Evolutionary conservation across 2,888 invertebrate species (phyloP), one percentile per base, ranked within the genome.

Genomic region (Gymnoscelis rufifasciata): DNA sequence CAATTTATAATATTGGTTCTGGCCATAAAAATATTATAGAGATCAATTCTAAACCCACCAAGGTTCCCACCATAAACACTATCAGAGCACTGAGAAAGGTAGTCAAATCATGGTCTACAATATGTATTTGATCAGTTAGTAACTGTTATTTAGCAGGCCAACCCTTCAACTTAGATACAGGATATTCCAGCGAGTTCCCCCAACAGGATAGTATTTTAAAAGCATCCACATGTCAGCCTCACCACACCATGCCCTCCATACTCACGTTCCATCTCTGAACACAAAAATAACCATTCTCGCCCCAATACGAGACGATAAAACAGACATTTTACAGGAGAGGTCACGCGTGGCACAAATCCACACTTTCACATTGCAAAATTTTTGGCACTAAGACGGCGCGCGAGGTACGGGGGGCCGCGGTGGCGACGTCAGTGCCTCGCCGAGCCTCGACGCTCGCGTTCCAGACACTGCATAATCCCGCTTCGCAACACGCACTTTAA

Each of bases 291-390:
- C 68, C 68, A 74, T 74, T 68, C 69, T 71, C 64, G 53, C 60
- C 62, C 39, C 37, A 52, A 62, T 64, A 60, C 51, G 57, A 63
- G 62, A 62, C 64, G 64, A 62, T 59, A 64, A 63, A 63, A 61
- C 59, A 51, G 67, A 73, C 76, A 78, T 79, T 73, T 70, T 59
- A 71, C 71, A 68, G 78, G 78, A 81, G 77, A 84, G 80, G 82
- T 80, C 83, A 77, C 78, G 84, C 83, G 84, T 86, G 83, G 83
- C 87, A 84, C 83, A 78, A 81, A 83, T 84, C 77, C 71, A 78
- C 79, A 86, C 86, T 88, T 87, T 88, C 87, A 86, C 84, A 83
- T 88, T 88, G 86, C 87, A 86, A 88, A 88, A 87, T 83, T 80
- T 87, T 88, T 88, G 87, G 87, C 87, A 76, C 76, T 81, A 73